These are phyloP conservation scores for Ormyrus thymus DNA, from an alignment of 2,888 invertebrate genomes.

Conservation along the genomic window DNA sequence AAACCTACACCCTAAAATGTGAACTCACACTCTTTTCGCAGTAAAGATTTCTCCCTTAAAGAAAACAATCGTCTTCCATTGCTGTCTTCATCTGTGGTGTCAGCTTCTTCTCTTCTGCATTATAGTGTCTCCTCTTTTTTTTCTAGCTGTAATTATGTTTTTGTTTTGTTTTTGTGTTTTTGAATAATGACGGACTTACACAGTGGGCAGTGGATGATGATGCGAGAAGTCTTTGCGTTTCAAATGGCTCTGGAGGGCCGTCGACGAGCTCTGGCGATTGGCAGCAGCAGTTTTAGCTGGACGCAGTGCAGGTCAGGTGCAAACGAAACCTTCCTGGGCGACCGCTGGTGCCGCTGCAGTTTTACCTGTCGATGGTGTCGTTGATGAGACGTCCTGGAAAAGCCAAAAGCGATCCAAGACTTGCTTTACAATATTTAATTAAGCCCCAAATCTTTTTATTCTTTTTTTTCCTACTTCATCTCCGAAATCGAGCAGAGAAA, in stretches of 20 bases:
- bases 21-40: neutral
- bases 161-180: slow-evolving; percentile 22
- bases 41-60: no score
- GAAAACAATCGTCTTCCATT: no score
- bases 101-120: neutral
- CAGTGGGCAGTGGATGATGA: slow-evolving; percentile 72
- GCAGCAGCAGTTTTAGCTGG: slow-evolving; percentile 60
- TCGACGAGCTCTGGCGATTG: slow-evolving; percentile 51
- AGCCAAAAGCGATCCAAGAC: slow-evolving; percentile 15
- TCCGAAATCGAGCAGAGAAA: slow-evolving; percentile 1
- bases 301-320: slow-evolving; percentile 70
- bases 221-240: slow-evolving; percentile 69
- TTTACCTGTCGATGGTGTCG: slow-evolving; percentile 7
- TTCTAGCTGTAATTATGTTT: slow-evolving; percentile 36
- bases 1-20: slow-evolving; percentile 8
- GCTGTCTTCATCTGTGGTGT: neutral
- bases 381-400: slow-evolving; percentile 51
- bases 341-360: slow-evolving; percentile 58
- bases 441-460: neutral
- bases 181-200: slow-evolving; percentile 65
- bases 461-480: neutral
- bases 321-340: slow-evolving; percentile 71
- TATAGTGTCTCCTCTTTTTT: neutral
- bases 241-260: slow-evolving; percentile 68
- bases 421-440: slow-evolving; percentile 26